These are phyloP conservation scores for Odontocolon sp. DNA, from an alignment of 2,888 invertebrate species.

Conservation along the genomic window DNA sequence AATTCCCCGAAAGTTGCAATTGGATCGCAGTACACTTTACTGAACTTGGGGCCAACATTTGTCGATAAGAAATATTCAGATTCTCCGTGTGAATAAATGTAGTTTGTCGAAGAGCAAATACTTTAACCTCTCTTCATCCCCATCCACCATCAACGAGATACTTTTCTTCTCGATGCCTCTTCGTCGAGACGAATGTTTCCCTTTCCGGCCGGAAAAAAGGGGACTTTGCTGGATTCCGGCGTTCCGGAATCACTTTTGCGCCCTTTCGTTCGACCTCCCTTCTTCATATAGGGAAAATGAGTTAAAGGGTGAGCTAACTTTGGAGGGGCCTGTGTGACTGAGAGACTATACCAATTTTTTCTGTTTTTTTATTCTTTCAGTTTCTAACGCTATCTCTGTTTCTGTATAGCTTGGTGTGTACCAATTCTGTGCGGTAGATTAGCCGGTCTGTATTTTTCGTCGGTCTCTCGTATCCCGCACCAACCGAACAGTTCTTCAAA, in stretches of 20 bases:
- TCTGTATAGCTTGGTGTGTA: no score
- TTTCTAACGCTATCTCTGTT: no score
- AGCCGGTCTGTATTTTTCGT: slow-evolving; percentile 7
- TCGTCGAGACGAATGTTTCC: slow-evolving; percentile 68
- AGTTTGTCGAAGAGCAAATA: no score
- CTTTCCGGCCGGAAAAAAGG: slow-evolving; percentile 65
- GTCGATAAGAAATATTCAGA: no score
- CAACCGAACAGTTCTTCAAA: slow-evolving; percentile 36
- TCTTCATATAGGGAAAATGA: slow-evolving; percentile 12
- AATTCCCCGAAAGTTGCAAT: no score
- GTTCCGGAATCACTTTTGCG: slow-evolving; percentile 56
- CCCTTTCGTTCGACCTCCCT: slow-evolving; percentile 28
- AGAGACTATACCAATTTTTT: neutral
- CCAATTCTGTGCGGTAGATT: slow-evolving; percentile 20
- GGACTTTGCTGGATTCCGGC: slow-evolving; percentile 47
- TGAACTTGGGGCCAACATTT: no score
- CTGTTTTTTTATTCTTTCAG: no score
- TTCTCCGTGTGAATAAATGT: no score
- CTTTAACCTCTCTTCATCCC: neutral
- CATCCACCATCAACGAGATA: neutral
- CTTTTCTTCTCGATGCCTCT: slow-evolving; percentile 45
- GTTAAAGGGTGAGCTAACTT: slow-evolving; percentile 39
- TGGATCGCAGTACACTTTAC: no score
- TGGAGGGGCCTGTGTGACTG: slow-evolving; percentile 16
- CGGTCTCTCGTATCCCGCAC: slow-evolving; percentile 12